Conservation (phyloP, 2,888 invertebrate species). For the Eristalinus sepulchralis region DNA sequence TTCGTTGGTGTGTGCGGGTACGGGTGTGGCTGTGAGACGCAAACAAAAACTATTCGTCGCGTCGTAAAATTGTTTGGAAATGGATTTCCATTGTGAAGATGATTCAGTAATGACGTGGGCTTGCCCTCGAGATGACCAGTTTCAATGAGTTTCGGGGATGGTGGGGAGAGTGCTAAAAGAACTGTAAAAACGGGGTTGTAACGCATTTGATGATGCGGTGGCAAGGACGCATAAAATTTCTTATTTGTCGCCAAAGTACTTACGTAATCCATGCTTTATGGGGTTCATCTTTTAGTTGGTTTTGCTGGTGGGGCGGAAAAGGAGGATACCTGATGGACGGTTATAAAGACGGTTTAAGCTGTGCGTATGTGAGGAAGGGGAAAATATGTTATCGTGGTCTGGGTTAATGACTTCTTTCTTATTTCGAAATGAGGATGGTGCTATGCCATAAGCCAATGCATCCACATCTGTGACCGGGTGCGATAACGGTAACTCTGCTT, state of each 20-base stretch:
- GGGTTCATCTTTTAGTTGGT: not conserved
- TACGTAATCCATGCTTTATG: not conserved
- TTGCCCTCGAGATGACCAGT: not conserved
- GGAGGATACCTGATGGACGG: not conserved
- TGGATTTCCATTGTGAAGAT: not conserved
- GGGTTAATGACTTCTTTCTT: too few species aligned
- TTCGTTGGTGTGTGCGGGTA: not conserved
- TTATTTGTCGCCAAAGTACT: not conserved
- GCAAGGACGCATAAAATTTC: not conserved
- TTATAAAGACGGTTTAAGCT: not conserved
- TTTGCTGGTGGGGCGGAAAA: not conserved
- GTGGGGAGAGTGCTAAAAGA: not conserved
- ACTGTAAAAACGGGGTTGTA: not conserved
- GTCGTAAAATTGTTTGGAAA: not conserved
- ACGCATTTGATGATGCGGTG: not conserved
- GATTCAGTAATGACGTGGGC: not conserved
- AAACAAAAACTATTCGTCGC: not conserved
- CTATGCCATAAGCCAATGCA: too few species aligned
- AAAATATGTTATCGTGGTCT: not conserved
- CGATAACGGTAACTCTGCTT: too few species aligned
- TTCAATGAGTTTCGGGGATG: not conserved
- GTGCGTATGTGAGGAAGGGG: too few species aligned
- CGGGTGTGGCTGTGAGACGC: not conserved
- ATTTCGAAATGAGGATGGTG: too few species aligned
- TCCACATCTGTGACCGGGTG: too few species aligned